Conservation (phyloP, 1,140 invertebrate genomes). For the Bilobella aurantiaca region DNA sequence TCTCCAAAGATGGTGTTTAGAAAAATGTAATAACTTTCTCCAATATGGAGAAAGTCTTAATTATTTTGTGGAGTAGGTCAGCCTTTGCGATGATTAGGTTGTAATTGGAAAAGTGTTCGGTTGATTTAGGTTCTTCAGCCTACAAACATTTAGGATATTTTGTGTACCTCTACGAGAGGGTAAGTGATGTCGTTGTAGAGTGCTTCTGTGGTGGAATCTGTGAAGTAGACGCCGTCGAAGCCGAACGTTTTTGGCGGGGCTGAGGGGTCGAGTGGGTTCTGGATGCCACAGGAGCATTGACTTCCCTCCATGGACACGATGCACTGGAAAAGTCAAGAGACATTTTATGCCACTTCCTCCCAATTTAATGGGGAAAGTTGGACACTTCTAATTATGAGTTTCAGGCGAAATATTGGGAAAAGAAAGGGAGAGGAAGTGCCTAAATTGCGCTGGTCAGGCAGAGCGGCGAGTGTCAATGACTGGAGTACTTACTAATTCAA, state of each 20-base stretch:
- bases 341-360: not conserved
- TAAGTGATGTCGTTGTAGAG: conserved; percentile 59
- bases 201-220: conserved; percentile 47
- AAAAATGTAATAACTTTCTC: too few relatives aligned
- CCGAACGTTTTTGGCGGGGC: conserved; percentile 60
- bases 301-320: conserved; percentile 59
- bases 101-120: not conserved
- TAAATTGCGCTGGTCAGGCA: not conserved
- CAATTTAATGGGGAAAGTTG: not conserved
- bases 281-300: conserved; percentile 48
- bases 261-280: conserved; percentile 48
- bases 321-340: conserved; percentile 46
- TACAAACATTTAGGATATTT: not conserved
- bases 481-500: too few relatives aligned
- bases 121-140: too few relatives aligned
- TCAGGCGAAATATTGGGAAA: not conserved
- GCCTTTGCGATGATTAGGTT: not conserved
- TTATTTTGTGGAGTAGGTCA: too few relatives aligned
- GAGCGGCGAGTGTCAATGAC: too few relatives aligned
- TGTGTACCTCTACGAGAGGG: conserved; percentile 56
- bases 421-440: not conserved
- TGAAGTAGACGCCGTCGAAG: conserved; percentile 53
- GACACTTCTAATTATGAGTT: not conserved
- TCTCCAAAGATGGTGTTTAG: too few relatives aligned
- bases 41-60: too few relatives aligned